phyloP scores from a whole-genome alignment of 2,113 vertebrate genomes.

The Paramormyrops kingsleyae region DNA sequence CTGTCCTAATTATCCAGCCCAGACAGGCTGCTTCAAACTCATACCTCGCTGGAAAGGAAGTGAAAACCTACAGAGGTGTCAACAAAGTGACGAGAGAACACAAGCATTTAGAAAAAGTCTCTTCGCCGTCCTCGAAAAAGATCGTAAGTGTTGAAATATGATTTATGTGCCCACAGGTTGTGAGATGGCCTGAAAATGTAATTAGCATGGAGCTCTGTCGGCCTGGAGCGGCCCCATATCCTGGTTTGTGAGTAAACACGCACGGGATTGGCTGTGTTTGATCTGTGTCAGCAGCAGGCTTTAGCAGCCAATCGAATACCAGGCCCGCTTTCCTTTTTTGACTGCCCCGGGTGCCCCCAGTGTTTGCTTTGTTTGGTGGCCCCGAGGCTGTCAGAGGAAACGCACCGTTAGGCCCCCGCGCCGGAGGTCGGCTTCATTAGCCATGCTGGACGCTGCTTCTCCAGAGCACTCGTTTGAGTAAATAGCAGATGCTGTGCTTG shows the following conservation, averaged over 20 bases:
- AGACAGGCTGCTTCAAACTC: not conserved
- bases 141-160: not conserved
- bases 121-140: not conserved
- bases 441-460: constrained; percentile 26
- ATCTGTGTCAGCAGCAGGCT: not conserved
- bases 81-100: not conserved
- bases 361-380: constrained; percentile 1
- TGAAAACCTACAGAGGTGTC: not conserved
- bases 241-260: not conserved
- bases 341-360: not conserved
- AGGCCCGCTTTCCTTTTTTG: not conserved
- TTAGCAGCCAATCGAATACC: not conserved
- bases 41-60: not conserved
- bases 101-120: not conserved
- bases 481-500: constrained; percentile 33
- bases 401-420: not conserved
- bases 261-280: not conserved
- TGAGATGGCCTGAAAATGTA: not conserved
- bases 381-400: not conserved
- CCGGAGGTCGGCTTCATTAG: constrained; percentile 8
- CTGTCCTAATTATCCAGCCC: constrained; percentile 1
- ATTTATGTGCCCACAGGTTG: not conserved
- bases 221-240: not conserved
- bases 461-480: constrained; percentile 30
- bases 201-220: not conserved